Evolutionary conservation across 2,113 vertebrate genomes (phyloP).

Genomic region (human): GRCh38 chr1:113329001-113329500

Average conservation of each 20-base stretch:
- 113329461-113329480: background rate
- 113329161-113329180: background rate
- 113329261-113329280: slow-evolving; percentile 25
- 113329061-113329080: too few species aligned
- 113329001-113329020: too few species aligned
- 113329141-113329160: background rate
- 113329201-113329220: background rate
- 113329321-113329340: slow-evolving; percentile 18
- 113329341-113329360: background rate
- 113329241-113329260: background rate
- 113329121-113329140: too few species aligned
- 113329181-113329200: background rate
- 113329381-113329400: background rate
- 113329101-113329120: too few species aligned
- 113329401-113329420: background rate
- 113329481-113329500: background rate
- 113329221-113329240: background rate
- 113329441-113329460: background rate
- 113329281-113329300: background rate
- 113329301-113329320: background rate
- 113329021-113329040: too few species aligned
- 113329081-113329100: too few species aligned
- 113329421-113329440: too few species aligned
- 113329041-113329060: too few species aligned
- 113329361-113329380: background rate